Base-by-base conservation (phyloP, 2,113 vertebrate species). In the Dicrurus megarhynchus region DNA sequence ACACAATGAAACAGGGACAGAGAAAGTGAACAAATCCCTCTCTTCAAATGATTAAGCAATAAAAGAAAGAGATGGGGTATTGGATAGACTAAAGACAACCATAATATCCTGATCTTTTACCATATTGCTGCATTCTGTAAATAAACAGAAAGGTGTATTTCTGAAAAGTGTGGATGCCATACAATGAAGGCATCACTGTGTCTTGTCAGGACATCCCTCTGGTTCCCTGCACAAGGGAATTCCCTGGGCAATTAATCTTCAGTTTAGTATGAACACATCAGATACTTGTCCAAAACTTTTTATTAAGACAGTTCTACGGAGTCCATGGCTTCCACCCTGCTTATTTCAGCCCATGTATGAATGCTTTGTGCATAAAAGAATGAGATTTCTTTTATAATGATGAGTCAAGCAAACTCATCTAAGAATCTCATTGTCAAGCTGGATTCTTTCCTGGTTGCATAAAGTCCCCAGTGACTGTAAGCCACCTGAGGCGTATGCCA, bases 381-480 rank as follows among this genome's bases (percentile, higher is more conserved):
- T 46, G 37, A 84, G 23, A 75, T 49, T 68, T 60, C 18, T 90
- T 90, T 84, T 59, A 57, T 82, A 76, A 79, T 1, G 3, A 81
- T 81, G 74, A 95, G 56, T 86, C 85, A 93, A 50, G 14, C 30
- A 92, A 96, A 87, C 41, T 81, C 26, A 71, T 26, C 19, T 63
- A 27, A 84, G 68, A 89, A 71, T 41, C 32, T 55, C 24, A 84
- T 56, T 84, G 85, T 84, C 68, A 86, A 39, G 59, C 20, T 75
- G 56, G 44, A 78, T 94, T 88, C 41, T 52, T 68, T 78, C 68
- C 64, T 64, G 42, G 30, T 83, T 88, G 75, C 32, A 60, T 28
- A 41, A 73, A 55, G 75, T 59, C 68, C 53, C 41, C 57, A 77
- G 30, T 50, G 90, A 74, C 55, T 52, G 16, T 19, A 70, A 70